Evolutionary conservation across 2,113 vertebrate species (phyloP), one percentile per base, ranked within the genome.

Genomic region (Phoenicopterus ruber): DNA sequence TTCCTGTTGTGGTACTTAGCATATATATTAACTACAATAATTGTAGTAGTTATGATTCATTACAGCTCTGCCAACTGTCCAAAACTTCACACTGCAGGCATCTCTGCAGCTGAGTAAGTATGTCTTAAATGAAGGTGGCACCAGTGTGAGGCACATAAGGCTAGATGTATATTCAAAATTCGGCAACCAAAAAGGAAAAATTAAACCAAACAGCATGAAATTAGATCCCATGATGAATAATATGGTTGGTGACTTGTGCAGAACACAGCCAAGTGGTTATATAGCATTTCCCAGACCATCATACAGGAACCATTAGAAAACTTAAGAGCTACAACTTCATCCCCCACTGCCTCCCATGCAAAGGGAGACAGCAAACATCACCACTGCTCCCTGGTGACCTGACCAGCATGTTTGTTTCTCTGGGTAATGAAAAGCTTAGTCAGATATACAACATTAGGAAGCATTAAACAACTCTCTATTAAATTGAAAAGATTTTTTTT

Each of bases 371-470:
- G 57, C 28, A 89, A 71, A 65, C 74, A 87, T 67, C 85, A 87
- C 47, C 46, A 28, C 74, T 88, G 28, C 50, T 89, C 90, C 94
- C 84, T 69, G 49, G 82, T 89, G 91, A 87, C 80, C 28, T 82
- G 62, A 89, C 82, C 91, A 74, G 88, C 55, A 82, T 13, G 28
- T 94, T 96, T 97, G 66, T 96, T 97, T 93, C 79, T 82, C 88
- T 52, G 54, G 22, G 49, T 95, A 97, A 97, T 97, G 96, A 97
- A 97, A 97, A 96, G 97, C 90, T 91, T 79, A 86, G 92, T 90
- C 93, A 96, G 81, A 88, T 91, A 89, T 46, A 94, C 70, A 93
- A 79, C 67, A 94, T 95, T 95, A 97, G 84, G 86, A 94, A 96
- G 93, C 95, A 96, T 94, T 96, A 97, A 96, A 95, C 88, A 93